These are phyloP conservation scores for Cylas formicarius DNA, from an alignment of 1,140 invertebrate genomes.

Conservation along the genomic window DNA sequence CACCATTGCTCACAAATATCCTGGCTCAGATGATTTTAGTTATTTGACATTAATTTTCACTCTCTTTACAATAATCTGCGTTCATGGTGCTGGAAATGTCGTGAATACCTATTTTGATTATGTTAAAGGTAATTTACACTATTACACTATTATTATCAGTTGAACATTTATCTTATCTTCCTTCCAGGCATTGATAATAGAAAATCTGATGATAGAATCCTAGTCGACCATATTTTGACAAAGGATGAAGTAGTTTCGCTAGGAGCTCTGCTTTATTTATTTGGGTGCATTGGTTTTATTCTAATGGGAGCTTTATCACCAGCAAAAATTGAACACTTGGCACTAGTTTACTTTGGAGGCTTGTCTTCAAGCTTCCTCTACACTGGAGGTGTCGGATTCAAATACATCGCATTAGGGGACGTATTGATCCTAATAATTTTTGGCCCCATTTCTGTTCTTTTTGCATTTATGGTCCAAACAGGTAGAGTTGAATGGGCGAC, in stretches of 20 bases:
- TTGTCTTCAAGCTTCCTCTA: constrained; percentile 91
- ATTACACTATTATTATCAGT: background rate
- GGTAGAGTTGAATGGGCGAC: constrained; percentile 78
- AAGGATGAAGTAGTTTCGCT: constrained; percentile 70
- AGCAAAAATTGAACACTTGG: constrained; percentile 88
- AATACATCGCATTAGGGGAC: constrained; percentile 89
- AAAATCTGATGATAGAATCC: constrained; percentile 84
- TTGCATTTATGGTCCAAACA: constrained; percentile 87
- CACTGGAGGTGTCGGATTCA: constrained; percentile 88
- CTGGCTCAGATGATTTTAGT: constrained; percentile 63
- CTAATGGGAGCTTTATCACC: constrained; percentile 71
- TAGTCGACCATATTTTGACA: constrained; percentile 83
- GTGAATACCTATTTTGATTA: constrained; percentile 96
- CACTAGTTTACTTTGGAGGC: constrained; percentile 90
- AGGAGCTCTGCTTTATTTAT: constrained; percentile 78
- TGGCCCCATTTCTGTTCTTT: constrained; percentile 89
- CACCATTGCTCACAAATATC: constrained; percentile 73
- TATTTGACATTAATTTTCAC: constrained; percentile 72
- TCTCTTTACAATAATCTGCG: constrained; percentile 76
- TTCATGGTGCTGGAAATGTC: constrained; percentile 93
- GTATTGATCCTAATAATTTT: constrained; percentile 87
- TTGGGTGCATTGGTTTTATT: constrained; percentile 85
- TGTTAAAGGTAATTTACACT: constrained; percentile 55
- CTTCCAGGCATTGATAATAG: constrained; percentile 70
- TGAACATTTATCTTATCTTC: constrained; percentile 2